Percentiles rank a stretch among this genome's conserved stretches.
These are phyloP conservation scores for Rhagonycha lutea DNA, from an alignment of 2,888 invertebrate species.

Conservation along the genomic window DNA sequence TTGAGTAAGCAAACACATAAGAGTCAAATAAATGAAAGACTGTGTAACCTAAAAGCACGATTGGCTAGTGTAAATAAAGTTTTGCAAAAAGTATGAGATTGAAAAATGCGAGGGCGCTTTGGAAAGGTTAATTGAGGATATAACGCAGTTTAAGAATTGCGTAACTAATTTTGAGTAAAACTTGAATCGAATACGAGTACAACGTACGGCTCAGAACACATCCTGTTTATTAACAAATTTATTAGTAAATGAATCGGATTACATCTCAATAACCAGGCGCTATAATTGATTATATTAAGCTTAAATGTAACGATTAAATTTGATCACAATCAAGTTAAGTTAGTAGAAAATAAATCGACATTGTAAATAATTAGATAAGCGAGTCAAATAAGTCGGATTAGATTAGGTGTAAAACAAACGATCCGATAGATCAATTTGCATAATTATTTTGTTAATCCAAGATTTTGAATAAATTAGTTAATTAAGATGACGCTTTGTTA, in stretches of 20 bases:
- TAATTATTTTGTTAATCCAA: background rate
- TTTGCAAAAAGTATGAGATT: background rate
- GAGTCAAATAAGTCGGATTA: background rate
- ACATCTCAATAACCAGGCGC: background rate
- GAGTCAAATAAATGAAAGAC: background rate
- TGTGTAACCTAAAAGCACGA: background rate
- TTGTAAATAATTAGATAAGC: conserved; percentile 4
- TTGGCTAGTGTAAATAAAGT: background rate
- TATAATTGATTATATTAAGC: background rate
- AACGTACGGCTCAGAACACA: background rate
- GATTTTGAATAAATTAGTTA: background rate
- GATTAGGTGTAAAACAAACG: background rate
- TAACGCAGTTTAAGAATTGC: background rate
- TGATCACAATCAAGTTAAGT: background rate
- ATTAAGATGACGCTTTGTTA: background rate
- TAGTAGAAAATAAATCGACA: background rate
- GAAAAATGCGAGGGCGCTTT: background rate
- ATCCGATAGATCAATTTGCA: conserved; percentile 1
- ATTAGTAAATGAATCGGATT: background rate
- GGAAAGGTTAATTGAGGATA: background rate
- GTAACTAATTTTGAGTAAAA: background rate
- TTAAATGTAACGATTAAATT: background rate
- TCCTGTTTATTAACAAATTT: background rate
- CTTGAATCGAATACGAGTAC: background rate
- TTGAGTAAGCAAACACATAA: background rate